Base-by-base conservation (phyloP, 1,140 invertebrate species). In the Halyomorpha halys region DNA sequence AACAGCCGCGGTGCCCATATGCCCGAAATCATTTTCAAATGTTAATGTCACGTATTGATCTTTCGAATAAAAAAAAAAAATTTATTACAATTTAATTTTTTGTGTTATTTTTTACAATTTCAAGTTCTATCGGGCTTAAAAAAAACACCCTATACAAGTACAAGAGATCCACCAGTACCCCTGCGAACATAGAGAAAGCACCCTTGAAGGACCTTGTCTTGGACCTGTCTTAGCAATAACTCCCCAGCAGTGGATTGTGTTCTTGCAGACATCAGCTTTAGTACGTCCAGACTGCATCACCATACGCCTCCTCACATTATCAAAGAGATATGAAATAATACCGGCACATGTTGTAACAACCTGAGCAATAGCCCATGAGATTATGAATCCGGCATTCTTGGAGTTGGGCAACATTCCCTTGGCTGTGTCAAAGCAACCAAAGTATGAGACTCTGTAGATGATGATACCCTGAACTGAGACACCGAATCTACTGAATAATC, bases 381-480 rank as follows among this genome's bases (percentile, higher is more conserved):
- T 79, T 64, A 92, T 77, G 73, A 95, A 78, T 59, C 86, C 85
- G 69, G 89, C 90, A 74, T 86, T 86, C 80, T 91, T 90, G 63
- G 87, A 83, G 68, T 93, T 86, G 13, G 90, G 85, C 62, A 94
- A 73, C 80, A 94, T 87, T 68, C 86, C 90, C 75, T 91, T 91
- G 67, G 90, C 85, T 63, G 91, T 94, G 74, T 96, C 93, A 72
- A 89, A 96, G 76, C 91, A 88, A 68, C 93, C 93, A 73, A 96
- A 96, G 79, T 94, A 96, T 59, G 89, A 86, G 19, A 91, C 92
- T 75, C 91, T 81, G 74, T 90, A 90, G 73, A 90, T 88, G 62
- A 90, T 88, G 71, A 90, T 90, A 76, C 89, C 89, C 76, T 91
- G 88, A 34, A 92, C 91, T 23, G 91, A 95, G 69, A 94, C 91